Percentiles rank a stretch among this genome's conserved stretches.
Evolutionary conservation across 2,888 invertebrate genomes (phyloP).

Genomic region (Ypsolopha sequella): DNA sequence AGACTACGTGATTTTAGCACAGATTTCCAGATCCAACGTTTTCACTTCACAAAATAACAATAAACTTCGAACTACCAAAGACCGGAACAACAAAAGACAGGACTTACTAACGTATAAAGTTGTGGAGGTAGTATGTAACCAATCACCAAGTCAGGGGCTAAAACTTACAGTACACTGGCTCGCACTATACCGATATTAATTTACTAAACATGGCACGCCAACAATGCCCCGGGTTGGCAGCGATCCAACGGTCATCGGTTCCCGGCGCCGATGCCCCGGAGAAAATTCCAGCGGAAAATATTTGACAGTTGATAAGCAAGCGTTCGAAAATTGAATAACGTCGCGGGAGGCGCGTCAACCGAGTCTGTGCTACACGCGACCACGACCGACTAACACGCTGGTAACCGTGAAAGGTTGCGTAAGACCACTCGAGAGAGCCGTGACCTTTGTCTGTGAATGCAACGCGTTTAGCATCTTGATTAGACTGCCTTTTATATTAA

Average conservation of each 20-base stretch:
- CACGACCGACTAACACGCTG: constrained; percentile 21
- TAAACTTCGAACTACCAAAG: background rate
- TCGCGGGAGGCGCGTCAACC: constrained; percentile 4
- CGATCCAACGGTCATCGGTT: constrained; percentile 36
- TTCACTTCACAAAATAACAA: background rate
- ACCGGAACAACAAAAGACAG: background rate
- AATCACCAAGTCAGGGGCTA: background rate
- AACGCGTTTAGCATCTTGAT: background rate
- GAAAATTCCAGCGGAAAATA: constrained; percentile 34
- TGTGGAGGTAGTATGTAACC: background rate
- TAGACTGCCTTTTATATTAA: background rate
- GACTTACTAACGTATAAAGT: no score
- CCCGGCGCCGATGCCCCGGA: constrained; percentile 15
- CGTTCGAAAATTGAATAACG: background rate
- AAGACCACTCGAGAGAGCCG: constrained; percentile 6
- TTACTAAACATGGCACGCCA: constrained; percentile 44
- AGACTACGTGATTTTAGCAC: background rate
- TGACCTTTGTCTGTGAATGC: constrained; percentile 6
- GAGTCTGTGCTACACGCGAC: constrained; percentile 11
- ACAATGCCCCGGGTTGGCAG: constrained; percentile 52
- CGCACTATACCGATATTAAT: constrained; percentile 52
- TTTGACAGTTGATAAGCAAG: constrained; percentile 30
- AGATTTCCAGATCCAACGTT: background rate
- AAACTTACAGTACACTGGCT: constrained; percentile 9
- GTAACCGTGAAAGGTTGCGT: constrained; percentile 5